These are phyloP conservation scores for Cosmia pyralina DNA, from an alignment of 2,888 invertebrate species.

Conservation along the genomic window DNA sequence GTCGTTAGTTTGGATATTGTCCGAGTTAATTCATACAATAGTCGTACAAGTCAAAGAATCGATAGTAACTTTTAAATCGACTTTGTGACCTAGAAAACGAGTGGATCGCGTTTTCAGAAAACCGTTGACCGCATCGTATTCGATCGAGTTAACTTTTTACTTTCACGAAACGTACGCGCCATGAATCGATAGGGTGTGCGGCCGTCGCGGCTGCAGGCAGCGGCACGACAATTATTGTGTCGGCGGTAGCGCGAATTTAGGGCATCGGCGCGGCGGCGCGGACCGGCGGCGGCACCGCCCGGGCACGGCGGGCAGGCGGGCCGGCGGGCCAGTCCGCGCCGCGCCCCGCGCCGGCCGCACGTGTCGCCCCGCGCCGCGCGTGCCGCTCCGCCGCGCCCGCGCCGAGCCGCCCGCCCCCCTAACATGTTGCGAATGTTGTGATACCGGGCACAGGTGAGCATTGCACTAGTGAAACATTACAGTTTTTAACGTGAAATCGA, in stretches of 20 bases:
- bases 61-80: constrained; percentile 79
- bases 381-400: constrained; percentile 64
- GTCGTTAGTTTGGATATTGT: constrained; percentile 52
- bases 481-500: constrained; percentile 80
- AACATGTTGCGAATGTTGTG: constrained; percentile 76
- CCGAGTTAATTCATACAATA: constrained; percentile 57
- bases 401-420: constrained; percentile 60
- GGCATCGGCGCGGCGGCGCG: constrained; percentile 83
- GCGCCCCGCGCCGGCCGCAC: constrained; percentile 82
- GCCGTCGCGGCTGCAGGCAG: constrained; percentile 86
- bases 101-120: constrained; percentile 80
- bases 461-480: constrained; percentile 76
- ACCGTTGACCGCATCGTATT: constrained; percentile 85
- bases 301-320: constrained; percentile 52
- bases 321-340: constrained; percentile 76
- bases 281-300: constrained; percentile 47
- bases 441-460: constrained; percentile 80
- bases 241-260: constrained; percentile 86
- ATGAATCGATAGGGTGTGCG: constrained; percentile 85
- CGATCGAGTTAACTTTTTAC: constrained; percentile 88
- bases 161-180: constrained; percentile 83
- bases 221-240: constrained; percentile 86
- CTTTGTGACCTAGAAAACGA: constrained; percentile 84
- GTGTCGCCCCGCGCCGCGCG: constrained; percentile 61
- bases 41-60: constrained; percentile 74